Evolutionary conservation across 2,113 vertebrate species (phyloP), one percentile per base, ranked within the genome.

Genomic region (Lycocorax pyrrhopterus): DNA sequence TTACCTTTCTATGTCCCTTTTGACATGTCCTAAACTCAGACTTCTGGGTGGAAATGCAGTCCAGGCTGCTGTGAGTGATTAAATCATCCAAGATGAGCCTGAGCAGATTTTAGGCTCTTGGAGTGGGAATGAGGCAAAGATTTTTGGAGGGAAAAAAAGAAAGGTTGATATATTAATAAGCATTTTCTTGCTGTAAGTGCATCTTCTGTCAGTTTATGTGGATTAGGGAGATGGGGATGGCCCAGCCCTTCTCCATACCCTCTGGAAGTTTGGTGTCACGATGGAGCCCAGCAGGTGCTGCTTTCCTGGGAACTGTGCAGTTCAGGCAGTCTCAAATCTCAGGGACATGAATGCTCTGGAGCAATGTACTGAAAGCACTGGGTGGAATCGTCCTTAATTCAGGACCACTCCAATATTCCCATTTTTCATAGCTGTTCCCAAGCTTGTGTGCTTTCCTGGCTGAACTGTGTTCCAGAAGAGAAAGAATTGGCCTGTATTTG

Each of bases 361-460:
- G 39, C 73, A 68, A 12, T 3, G 44, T 13, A 16, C 83, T 74
- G 27, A 56, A 72, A 82, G n/a, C 49, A 32, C 1, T 71, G 63
- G 58, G 78, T 20, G 33, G 62, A 41, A 84, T 83, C 22, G 53
- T 59, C 55, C 69, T 58, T 74, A 13, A 37, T 21, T 60, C 71
- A 59, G 33, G 60, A 47, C 19, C 53, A 16, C 46, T 75, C 33
- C 43, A 41, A 1, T 23, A 47, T 37, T 69, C 10, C 39, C 30
- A 44, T 94, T 95, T 93, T 47, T 52, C 72, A 29, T 35, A 33
- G 44, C 64, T 49, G 47, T 96, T 96, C 83, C 90, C 88, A 94
- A 84, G 83, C 68, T 37, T 47, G 21, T 33, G 47, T 91, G 33
- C 84, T 77, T 92, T 80, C 60, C 83, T 93, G 84, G 68, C 59